Evolutionary conservation across 2,113 vertebrate genomes (phyloP).

Genomic region (Orientallactaga bullata): DNA sequence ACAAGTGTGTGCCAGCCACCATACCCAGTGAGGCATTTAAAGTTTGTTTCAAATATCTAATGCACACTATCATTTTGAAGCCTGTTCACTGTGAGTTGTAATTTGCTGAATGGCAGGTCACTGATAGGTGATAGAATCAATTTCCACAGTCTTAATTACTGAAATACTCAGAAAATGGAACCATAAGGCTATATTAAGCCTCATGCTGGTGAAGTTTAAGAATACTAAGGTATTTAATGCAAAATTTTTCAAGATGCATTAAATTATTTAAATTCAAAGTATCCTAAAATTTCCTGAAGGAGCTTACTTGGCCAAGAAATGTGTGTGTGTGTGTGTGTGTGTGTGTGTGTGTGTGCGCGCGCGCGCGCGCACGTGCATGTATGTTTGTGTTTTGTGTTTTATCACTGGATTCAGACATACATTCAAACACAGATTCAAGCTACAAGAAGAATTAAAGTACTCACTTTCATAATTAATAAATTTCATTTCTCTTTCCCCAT

Average conservation of each 20-base stretch:
- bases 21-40: not conserved
- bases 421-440: not conserved
- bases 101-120: constrained; percentile 8
- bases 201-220: constrained; percentile 18
- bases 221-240: constrained; percentile 37
- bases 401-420: not conserved
- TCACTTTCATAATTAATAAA: not conserved
- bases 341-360: too few species aligned
- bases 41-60: constrained; percentile 25
- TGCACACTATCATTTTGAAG: not conserved
- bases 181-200: constrained; percentile 15
- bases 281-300: constrained; percentile 20
- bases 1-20: not conserved
- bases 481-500: not conserved
- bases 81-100: not conserved
- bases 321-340: not conserved
- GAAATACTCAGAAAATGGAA: constrained; percentile 24
- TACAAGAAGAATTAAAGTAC: constrained; percentile 1
- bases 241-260: constrained; percentile 53
- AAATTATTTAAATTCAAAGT: constrained; percentile 47
- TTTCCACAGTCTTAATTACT: constrained; percentile 11
- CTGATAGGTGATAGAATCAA: not conserved
- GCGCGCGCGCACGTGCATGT: too few species aligned
- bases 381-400: not conserved
- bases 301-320: not conserved